phyloP scores from a whole-genome alignment of 2,888 invertebrate genomes.

The Ornithoptera priamus region DNA sequence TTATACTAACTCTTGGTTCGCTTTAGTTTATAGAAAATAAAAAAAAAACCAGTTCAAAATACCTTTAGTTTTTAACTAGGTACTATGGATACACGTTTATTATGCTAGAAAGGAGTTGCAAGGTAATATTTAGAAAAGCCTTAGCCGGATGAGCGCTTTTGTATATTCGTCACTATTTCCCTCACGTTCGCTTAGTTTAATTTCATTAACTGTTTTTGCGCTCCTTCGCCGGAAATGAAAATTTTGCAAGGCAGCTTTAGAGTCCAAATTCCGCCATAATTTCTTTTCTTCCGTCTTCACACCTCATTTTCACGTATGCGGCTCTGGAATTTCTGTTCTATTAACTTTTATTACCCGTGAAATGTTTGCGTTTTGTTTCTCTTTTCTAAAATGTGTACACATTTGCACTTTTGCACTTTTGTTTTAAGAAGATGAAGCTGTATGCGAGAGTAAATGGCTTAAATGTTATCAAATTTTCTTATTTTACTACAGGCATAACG shows the following conservation, averaged over 20 bases:
- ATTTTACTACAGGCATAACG: too few relatives aligned
- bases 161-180: conserved; percentile 21
- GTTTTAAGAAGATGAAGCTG: neutral
- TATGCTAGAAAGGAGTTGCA: conserved; percentile 12
- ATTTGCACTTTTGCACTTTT: neutral
- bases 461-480: too few relatives aligned
- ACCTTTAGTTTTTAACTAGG: neutral
- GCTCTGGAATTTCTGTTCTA: conserved; percentile 16
- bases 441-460: neutral
- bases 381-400: neutral
- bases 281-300: conserved; percentile 29
- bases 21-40: too few relatives aligned
- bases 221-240: conserved; percentile 50
- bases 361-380: conserved; percentile 4
- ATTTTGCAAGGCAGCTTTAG: conserved; percentile 47
- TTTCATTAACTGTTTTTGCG: conserved; percentile 71
- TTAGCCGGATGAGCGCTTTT: conserved; percentile 14
- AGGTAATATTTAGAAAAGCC: conserved; percentile 11
- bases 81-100: conserved; percentile 15
- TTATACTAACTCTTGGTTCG: too few relatives aligned
- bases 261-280: conserved; percentile 45
- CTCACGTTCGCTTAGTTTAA: conserved; percentile 53
- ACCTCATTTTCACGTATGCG: conserved; percentile 19
- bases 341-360: conserved; percentile 12
- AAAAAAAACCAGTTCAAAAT: neutral